Percentiles rank a stretch among this genome's conserved stretches.
Evolutionary conservation across 1,140 invertebrate genomes (phyloP).

Genomic region (Drosophila prosaltans): DNA sequence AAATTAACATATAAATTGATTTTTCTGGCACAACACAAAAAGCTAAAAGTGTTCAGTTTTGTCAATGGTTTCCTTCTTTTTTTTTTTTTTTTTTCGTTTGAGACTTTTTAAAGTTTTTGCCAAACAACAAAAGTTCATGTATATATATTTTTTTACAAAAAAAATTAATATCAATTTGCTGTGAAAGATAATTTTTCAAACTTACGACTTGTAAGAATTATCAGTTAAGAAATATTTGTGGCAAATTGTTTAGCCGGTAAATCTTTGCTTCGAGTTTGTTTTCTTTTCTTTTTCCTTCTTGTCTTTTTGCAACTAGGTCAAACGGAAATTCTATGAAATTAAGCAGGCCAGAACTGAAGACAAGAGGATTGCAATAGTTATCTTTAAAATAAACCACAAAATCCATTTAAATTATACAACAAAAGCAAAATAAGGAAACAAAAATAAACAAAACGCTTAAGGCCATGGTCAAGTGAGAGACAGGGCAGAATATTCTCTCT

Average conservation of each 20-base stretch:
- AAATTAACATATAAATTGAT: slow-evolving; percentile 82
- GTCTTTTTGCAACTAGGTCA: slow-evolving; percentile 59
- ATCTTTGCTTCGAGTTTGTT: slow-evolving; percentile 37
- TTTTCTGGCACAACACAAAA: slow-evolving; percentile 59
- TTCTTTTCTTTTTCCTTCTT: neutral
- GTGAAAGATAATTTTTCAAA: slow-evolving; percentile 30
- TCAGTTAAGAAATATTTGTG: slow-evolving; percentile 3
- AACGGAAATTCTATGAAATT: slow-evolving; percentile 66
- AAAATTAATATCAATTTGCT: slow-evolving; percentile 9
- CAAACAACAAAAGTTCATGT: slow-evolving; percentile 10
- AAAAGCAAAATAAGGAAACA: slow-evolving; percentile 45
- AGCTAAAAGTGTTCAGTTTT: slow-evolving; percentile 55
- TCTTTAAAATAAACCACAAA: slow-evolving; percentile 77
- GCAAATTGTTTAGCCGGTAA: slow-evolving; percentile 51
- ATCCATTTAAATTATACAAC: slow-evolving; percentile 74
- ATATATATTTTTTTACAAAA: slow-evolving; percentile 1
- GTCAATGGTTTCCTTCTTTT: slow-evolving; percentile 42
- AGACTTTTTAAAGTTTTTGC: slow-evolving; percentile 31
- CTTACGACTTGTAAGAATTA: slow-evolving; percentile 21
- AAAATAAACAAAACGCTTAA: slow-evolving; percentile 50
- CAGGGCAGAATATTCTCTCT: slow-evolving; percentile 30
- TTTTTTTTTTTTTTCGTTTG: neutral
- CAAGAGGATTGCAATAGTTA: slow-evolving; percentile 55
- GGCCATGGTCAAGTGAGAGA: neutral
- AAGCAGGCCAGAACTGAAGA: slow-evolving; percentile 40